Evolutionary conservation across 2,113 vertebrate genomes (phyloP), one percentile per base, ranked within the genome.

Genomic region (Kobus ellipsiprymnus): DNA sequence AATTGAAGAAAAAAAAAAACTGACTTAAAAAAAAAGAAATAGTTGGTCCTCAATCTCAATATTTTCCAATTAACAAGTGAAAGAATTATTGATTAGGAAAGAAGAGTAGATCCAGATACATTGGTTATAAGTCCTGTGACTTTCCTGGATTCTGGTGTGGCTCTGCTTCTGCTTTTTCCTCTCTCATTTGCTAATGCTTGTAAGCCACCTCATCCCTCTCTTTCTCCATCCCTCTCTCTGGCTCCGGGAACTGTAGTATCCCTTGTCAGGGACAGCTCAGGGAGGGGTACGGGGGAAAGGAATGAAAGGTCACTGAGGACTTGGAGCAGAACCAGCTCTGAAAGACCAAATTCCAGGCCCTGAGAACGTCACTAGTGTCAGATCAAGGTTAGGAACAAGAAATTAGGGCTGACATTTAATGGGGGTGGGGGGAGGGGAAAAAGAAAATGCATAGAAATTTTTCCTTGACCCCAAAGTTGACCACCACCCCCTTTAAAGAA

Each of bases 271-370:
- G 62, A 48, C 52, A 78, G 64, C 59, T 57, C 54, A 54, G 71
- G 52, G 16, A 25, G 46, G 17, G n/a, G 33, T 25, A 29, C 29
- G 48, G 25, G 48, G 36, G 27, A 54, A 60, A 40, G 13, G 3
- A n/a, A 29, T 7, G 44, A 90, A 62, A 92, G 40, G 50, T 80
- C 89, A 83, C 55, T 5, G 71, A 87, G 64, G 48, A n/a, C 21
- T 19, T 90, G 71, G 87, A 57, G 57, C 88, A 95, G 60, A 90
- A 74, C 86, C 59, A 82, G 81, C 77, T 95, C 78, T 60, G 85
- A 96, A 82, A 96, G 80, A 71, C 55, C 29, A 48, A 87, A 94
- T 92, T 91, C 97, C 57, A 91, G 92, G 50, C 89, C 52, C 83
- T 84, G 89, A 97, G 97, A 96, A 88, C 3, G 83, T 93, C 92